Conservation (phyloP, 2,113 vertebrate species). For the Ptyas mucosa region DNA sequence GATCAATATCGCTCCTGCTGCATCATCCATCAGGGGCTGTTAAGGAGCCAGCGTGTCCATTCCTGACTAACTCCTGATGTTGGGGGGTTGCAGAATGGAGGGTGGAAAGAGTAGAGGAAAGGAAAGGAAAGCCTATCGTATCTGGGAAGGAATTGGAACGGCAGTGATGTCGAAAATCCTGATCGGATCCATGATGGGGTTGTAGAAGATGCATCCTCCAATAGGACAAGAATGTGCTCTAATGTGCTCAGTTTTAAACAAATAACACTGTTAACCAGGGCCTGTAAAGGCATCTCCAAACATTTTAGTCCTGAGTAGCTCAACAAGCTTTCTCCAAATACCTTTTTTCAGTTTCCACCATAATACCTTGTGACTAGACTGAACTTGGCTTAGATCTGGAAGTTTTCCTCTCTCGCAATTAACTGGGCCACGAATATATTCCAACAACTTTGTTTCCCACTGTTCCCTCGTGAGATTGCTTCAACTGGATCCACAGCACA, state of each 20-base stretch:
- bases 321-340: neutral
- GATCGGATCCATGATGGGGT: neutral
- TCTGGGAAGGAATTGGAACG: neutral
- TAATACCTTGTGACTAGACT: neutral
- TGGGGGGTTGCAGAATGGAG: neutral
- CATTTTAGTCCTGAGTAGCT: neutral
- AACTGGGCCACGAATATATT: neutral
- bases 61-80: constrained; percentile 5
- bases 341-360: too few species aligned
- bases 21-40: constrained; percentile 23
- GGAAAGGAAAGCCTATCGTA: neutral
- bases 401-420: neutral
- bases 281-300: neutral
- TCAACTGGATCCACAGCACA: neutral
- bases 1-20: constrained; percentile 18
- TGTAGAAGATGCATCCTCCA: neutral
- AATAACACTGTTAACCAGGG: constrained; percentile 21
- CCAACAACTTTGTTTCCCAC: neutral
- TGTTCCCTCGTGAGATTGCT: neutral
- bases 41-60: neutral
- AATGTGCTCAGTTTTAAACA: constrained; percentile 1
- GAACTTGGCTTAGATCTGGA: neutral
- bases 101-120: too few species aligned
- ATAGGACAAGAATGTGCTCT: neutral
- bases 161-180: neutral